A percentile compares a stretch with the other conserved stretches of the same genome.
Evolutionary conservation across 2,888 invertebrate species (phyloP).

Genomic region (Stramonita haemastoma): DNA sequence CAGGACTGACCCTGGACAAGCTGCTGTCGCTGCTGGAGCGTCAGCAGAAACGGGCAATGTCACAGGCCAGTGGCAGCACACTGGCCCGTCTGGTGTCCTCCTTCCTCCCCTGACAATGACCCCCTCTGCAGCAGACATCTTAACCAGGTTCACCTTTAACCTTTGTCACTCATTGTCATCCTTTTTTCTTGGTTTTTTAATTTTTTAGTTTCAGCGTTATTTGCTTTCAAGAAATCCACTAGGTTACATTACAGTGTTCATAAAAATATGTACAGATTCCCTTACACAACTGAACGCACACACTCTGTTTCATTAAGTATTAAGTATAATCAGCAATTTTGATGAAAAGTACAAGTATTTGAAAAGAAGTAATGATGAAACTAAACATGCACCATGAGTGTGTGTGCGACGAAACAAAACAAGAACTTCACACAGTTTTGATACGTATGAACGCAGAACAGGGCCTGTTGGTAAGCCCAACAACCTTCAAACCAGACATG

Average conservation of each 20-base stretch:
- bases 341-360: no score
- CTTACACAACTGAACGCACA: no score
- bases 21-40: constrained; percentile 24
- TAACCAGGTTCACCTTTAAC: constrained; percentile 21
- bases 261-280: neutral
- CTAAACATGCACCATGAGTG: no score
- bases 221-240: neutral
- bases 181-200: no score
- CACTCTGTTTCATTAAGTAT: no score
- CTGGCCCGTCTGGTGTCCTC: constrained; percentile 22
- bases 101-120: neutral
- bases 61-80: neutral
- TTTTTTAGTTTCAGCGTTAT: neutral
- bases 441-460: no score
- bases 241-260: neutral
- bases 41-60: neutral
- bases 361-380: no score
- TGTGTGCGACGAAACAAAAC: no score
- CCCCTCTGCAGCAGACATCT: neutral
- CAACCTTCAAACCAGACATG: no score
- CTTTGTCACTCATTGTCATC: neutral
- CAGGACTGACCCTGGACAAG: constrained; percentile 23
- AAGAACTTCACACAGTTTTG: no score
- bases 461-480: no score
- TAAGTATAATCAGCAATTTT: no score